Evolutionary conservation across 1,140 invertebrate species (phyloP), one percentile per base, ranked within the genome.

Genomic region (Tyrophagus putrescentiae): DNA sequence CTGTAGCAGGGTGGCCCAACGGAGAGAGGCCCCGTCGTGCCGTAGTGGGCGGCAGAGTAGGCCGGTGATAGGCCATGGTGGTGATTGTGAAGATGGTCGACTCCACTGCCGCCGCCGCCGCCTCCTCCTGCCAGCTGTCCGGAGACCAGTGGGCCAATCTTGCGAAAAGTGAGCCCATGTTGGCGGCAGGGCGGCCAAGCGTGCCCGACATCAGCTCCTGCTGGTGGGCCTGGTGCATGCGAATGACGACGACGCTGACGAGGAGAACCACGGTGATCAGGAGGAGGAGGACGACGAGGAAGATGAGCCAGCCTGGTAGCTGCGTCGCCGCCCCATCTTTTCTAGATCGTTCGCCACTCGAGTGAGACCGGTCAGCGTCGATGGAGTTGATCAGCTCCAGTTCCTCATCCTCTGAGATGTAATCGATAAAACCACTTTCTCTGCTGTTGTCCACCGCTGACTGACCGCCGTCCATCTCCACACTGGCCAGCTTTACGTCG

Each of bases 401-500:
- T 29, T 27, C 25, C 11, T 53, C 59, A 27, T 33, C 28, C 16
- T 60, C 27, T 4, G 31, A 21, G 16, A 60, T 13, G n/a, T n/a
- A n/a, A 18, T 33, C 34, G 21, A 42, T 57, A 13, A 54, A 7
- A 3, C 36, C 31, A n/a, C n/a, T n/a, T n/a, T n/a, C n/a, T n/a
- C n/a, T n/a, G n/a, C n/a, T n/a, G n/a, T n/a, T n/a, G n/a, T 34
- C 16, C 28, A 7, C 23, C n/a, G 59, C 39, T n/a, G n/a, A n/a
- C n/a, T n/a, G n/a, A n/a, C n/a, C n/a, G n/a, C n/a, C n/a, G n/a
- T n/a, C n/a, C n/a, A n/a, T n/a, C 36, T 64, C 62, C 59, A 34
- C 29, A 7, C 41, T 44, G 21, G 27, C 16, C 3, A 92, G 70
- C 16, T 78, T 76, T 31, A 95, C 83, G 74, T 91, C 84, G 0